Percentiles rank a stretch among this genome's conserved stretches.
phyloP scores from a whole-genome alignment of 2,797 vertebrate species.

The Myiotriccus ornatus region DNA sequence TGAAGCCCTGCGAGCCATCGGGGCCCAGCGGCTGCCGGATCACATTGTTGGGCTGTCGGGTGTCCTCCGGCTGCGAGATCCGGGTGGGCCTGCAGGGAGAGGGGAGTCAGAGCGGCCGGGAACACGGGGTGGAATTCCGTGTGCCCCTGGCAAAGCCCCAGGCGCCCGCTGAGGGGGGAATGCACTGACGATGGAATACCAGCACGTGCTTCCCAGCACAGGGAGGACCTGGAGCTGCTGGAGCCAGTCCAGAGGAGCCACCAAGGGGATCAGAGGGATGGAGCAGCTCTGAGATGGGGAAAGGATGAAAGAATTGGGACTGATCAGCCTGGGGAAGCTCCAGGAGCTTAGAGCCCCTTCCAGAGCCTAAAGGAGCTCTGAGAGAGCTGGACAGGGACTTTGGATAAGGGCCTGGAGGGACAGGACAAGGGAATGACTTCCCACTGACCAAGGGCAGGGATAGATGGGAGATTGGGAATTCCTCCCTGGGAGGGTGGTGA shows the following conservation, averaged over 20 bases:
- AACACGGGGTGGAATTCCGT: background rate
- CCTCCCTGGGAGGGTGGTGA: rapidly evolving
- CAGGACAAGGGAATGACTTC: background rate
- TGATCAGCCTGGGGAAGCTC: background rate
- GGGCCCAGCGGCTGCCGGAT: constrained; percentile 90
- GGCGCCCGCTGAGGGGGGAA: rapidly evolving
- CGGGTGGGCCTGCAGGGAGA: constrained; percentile 71
- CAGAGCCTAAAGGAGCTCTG: background rate
- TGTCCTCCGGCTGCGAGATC: constrained; percentile 86
- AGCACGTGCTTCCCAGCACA: background rate
- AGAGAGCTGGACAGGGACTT: background rate
- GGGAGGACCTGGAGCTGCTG: background rate
- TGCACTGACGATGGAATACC: rapidly evolving
- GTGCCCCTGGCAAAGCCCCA: no score
- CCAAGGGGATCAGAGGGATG: background rate
- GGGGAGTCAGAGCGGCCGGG: background rate
- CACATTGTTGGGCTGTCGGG: constrained; percentile 87
- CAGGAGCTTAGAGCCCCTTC: background rate
- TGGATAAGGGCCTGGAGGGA: background rate
- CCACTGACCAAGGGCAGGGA: background rate
- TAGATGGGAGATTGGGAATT: background rate
- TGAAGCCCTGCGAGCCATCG: constrained; percentile 93
- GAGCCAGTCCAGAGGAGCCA: background rate
- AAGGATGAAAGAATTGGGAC: background rate
- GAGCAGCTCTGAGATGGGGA: background rate